Base-by-base conservation (phyloP, 2,888 invertebrate genomes). In the Odiellus spinosus region DNA sequence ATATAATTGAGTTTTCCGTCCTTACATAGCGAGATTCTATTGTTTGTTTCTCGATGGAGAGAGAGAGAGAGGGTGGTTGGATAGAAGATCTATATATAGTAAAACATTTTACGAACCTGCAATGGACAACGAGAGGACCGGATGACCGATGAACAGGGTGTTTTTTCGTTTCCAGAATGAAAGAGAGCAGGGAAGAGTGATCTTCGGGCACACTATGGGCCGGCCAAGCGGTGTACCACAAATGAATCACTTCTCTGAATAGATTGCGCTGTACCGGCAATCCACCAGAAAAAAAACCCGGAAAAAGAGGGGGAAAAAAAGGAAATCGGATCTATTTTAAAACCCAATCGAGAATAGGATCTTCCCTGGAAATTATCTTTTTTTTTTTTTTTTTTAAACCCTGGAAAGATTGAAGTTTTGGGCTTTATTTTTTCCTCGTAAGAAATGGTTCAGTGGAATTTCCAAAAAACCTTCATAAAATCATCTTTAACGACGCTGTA, bases 181-280 rank as follows among this genome's bases (percentile, higher is more conserved):
- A 85, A 45, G 86, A 83, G 42, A 90, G 82, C 41, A 91, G 71
- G 0, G 84, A 81, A 44, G 82, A 78, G 44, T 80, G 79, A 59
- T 88, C 87, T 6, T 75, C 74, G 2, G 90, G 90, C 1, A 83
- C 80, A 0, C 87, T 87, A 53, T 80, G 77, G n/a, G 77, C 75
- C 0, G 91, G 90, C 91, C 91, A 93, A 36, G 73, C 72, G 61
- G 85, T 77, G 70, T 86, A 88, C 90, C 91, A 91, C 60, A 88
- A 77, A 61, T 91, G 91, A 0, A 79, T 83, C 46, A 91, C 74
- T 64, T 91, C 88, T 39, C 90, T 70, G 74, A 82, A 82, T 51
- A 82, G 78, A 64, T 84, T 82, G 40, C 80, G 81, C 54, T 77
- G 62, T 26, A n/a, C 8, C 26, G 26, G 5, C 26, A 26, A 26